Evolutionary conservation across 2,113 vertebrate genomes (phyloP), one percentile per base, ranked within the genome.

Genomic region (Pterocles gutturalis): DNA sequence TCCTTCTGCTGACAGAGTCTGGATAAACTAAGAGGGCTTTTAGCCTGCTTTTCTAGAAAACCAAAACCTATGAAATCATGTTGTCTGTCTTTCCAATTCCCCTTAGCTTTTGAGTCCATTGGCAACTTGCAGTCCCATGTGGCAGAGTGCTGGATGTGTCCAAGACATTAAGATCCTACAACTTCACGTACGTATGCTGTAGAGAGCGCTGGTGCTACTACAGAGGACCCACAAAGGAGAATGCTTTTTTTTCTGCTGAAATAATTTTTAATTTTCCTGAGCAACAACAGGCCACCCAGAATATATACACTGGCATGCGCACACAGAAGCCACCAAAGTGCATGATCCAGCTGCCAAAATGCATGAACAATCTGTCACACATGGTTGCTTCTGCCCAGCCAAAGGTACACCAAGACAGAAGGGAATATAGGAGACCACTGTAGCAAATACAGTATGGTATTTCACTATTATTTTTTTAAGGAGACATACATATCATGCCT

Each of bases 61-160:
- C 3, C 24, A 10, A 80, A 72, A 43, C 33, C 10, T 55, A 5
- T 7, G 4, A 34, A 73, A 61, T 69, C 33, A 93, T 19, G 21
- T 13, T 21, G 22, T 21, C 41, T 18, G 2, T 28, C 41, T 57
- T 86, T 62, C 21, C 15, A 55, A 4, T 61, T 66, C 18, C 33
- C 22, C 33, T 57, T 55, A n/a, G 53, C 28, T 77, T 92, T 78
- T n/a, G 25, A 89, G 34, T 34, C 45, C 14, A 43, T 12, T 28
- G 11, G 8, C 12, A 51, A 36, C 19, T 29, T 82, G 34, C 11
- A 71, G 33, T 83, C 24, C 51, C 6, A 48, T 5, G 9, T 34
- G n/a, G 26, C n/a, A 18, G 64, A 71, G 17, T 0, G 0, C 28
- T 46, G 28, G 13, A 24, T 31, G 14, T 36, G 20, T 51, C 38